Conservation (phyloP, 2,113 vertebrate genomes). For the Daubentonia madagascariensis region DNA sequence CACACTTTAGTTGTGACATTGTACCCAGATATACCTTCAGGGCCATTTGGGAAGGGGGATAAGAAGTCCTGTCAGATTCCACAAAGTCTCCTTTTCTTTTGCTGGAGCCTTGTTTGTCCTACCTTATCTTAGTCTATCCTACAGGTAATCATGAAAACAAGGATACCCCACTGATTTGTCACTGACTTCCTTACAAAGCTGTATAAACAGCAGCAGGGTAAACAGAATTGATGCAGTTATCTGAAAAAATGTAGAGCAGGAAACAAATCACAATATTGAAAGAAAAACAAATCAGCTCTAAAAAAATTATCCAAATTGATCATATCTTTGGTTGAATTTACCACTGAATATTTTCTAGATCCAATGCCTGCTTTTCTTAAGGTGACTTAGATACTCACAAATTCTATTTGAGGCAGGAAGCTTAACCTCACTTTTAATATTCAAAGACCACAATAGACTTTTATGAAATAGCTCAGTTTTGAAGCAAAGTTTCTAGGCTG, state of each 20-base stretch:
- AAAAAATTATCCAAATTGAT: neutral
- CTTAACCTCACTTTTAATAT: neutral
- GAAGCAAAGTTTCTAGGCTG: neutral
- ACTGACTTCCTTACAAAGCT: neutral
- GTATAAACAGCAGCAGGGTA: neutral
- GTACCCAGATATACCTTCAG: neutral
- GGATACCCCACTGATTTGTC: neutral
- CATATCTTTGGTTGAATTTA: neutral
- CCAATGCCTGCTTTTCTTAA: neutral
- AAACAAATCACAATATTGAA: neutral
- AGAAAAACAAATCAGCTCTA: conserved; percentile 18
- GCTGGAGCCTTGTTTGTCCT: neutral
- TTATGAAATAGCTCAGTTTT: neutral
- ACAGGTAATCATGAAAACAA: neutral
- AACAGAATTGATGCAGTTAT: conserved; percentile 30
- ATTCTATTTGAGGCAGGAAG: neutral
- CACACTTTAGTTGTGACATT: neutral
- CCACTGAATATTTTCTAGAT: neutral
- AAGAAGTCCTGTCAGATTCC: neutral
- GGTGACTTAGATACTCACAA: neutral
- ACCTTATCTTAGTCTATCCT: neutral
- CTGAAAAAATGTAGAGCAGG: neutral
- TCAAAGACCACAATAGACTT: neutral
- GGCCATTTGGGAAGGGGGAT: neutral
- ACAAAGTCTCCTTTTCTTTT: neutral